Conservation (phyloP, 1,140 invertebrate genomes). For the Ctenoplectra terminalis region DNA sequence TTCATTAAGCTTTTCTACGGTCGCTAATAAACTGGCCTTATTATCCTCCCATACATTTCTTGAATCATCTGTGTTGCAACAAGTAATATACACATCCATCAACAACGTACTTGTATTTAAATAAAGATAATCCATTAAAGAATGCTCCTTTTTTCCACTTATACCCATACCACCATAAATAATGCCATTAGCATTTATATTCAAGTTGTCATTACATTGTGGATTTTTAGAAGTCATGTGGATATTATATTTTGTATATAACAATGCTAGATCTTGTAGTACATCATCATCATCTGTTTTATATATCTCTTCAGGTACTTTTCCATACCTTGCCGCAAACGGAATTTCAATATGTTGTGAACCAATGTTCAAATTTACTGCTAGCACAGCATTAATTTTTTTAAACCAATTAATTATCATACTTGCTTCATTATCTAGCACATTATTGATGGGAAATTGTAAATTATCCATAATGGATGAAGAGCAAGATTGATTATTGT, state of each 20-base stretch:
- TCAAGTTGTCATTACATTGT: constrained; percentile 57
- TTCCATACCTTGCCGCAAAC: constrained; percentile 64
- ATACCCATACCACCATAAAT: constrained; percentile 68
- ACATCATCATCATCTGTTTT: constrained; percentile 71
- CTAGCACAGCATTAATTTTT: constrained; percentile 73
- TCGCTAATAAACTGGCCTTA: constrained; percentile 71
- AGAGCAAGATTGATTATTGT: constrained; percentile 69
- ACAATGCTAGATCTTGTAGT: constrained; percentile 67
- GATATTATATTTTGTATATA: constrained; percentile 72
- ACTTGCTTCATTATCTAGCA: constrained; percentile 61
- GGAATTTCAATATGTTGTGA: constrained; percentile 79
- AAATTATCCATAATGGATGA: constrained; percentile 52
- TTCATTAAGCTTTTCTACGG: constrained; percentile 70
- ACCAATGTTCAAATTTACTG: constrained; percentile 78
- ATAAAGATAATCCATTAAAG: constrained; percentile 78
- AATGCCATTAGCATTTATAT: constrained; percentile 66
- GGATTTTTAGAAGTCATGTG: constrained; percentile 60
- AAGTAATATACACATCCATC: constrained; percentile 78
- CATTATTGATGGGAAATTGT: constrained; percentile 63
- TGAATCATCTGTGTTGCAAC: constrained; percentile 76
- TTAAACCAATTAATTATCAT: constrained; percentile 76
- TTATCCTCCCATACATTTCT: constrained; percentile 75
- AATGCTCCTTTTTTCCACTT: constrained; percentile 63
- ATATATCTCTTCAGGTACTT: constrained; percentile 34
- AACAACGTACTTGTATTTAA: constrained; percentile 77